phyloP scores from a whole-genome alignment of 2,888 invertebrate genomes.

The Volucella zonaria region DNA sequence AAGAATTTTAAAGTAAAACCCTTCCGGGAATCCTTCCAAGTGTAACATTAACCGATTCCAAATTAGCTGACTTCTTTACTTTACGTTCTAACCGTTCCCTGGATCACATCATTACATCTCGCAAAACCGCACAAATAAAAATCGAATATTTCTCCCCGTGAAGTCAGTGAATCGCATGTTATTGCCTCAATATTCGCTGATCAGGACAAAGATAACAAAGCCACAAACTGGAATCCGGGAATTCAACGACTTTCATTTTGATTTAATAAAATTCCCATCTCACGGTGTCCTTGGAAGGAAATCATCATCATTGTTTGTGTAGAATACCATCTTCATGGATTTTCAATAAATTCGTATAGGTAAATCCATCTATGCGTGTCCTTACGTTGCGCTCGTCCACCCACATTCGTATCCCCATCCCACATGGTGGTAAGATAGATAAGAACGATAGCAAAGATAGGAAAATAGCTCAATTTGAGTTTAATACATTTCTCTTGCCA shows the following conservation, averaged over 20 bases:
- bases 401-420: not conserved
- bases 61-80: too few relatives aligned
- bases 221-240: not conserved
- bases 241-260: conserved; percentile 15
- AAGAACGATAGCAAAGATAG: not conserved
- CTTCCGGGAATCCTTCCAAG: too few relatives aligned
- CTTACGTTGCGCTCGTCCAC: not conserved
- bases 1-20: too few relatives aligned
- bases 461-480: conserved; percentile 45
- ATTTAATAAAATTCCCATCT: conserved; percentile 20
- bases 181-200: conserved; percentile 13
- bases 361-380: conserved; percentile 5
- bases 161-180: not conserved
- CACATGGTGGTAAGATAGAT: not conserved
- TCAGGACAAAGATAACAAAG: conserved; percentile 4
- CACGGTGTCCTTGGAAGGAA: not conserved
- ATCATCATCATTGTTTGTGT: conserved; percentile 3
- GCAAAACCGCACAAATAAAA: not conserved
- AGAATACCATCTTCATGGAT: not conserved
- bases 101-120: not conserved
- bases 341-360: not conserved
- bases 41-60: too few relatives aligned
- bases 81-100: too few relatives aligned
- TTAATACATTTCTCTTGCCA: conserved; percentile 17
- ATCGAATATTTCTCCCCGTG: conserved; percentile 25